These are phyloP conservation scores for Alentia gelatinosa DNA, from an alignment of 2,888 invertebrate species.

Conservation along the genomic window DNA sequence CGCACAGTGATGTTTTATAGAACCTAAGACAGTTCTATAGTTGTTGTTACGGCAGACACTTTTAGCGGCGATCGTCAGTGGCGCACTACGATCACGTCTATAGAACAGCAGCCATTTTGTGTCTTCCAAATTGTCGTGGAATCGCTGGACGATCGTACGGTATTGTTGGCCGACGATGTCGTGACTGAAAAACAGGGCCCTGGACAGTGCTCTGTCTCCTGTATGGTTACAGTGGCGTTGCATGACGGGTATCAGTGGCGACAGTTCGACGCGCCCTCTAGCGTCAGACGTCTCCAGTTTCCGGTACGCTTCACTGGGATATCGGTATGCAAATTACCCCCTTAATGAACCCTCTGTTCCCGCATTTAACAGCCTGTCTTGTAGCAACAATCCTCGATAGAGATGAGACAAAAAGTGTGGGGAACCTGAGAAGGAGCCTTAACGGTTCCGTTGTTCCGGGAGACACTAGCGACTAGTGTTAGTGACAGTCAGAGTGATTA, in stretches of 20 bases:
- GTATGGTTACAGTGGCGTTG: not conserved
- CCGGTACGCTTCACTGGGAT: not conserved
- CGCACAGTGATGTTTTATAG: no score
- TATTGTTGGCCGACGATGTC: no score
- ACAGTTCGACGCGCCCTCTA: not conserved
- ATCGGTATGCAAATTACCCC: not conserved
- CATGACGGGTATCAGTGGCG: not conserved
- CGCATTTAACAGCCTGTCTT: not conserved
- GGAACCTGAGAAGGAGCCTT: not conserved
- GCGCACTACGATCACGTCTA: no score
- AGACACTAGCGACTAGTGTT: not conserved
- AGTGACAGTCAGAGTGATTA: not conserved
- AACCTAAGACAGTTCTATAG: no score
- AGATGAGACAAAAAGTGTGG: not conserved
- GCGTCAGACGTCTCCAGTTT: not conserved
- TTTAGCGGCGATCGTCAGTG: no score
- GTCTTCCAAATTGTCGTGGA: no score
- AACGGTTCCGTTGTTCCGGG: not conserved
- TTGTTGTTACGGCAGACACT: no score
- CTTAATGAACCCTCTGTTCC: not conserved
- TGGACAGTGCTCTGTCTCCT: not conserved
- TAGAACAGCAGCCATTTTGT: no score
- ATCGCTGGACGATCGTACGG: no score
- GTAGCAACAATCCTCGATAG: not conserved
- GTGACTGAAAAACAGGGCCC: not conserved